Conservation (phyloP, 2,113 vertebrate genomes). For the Hyperopisus bebe region DNA sequence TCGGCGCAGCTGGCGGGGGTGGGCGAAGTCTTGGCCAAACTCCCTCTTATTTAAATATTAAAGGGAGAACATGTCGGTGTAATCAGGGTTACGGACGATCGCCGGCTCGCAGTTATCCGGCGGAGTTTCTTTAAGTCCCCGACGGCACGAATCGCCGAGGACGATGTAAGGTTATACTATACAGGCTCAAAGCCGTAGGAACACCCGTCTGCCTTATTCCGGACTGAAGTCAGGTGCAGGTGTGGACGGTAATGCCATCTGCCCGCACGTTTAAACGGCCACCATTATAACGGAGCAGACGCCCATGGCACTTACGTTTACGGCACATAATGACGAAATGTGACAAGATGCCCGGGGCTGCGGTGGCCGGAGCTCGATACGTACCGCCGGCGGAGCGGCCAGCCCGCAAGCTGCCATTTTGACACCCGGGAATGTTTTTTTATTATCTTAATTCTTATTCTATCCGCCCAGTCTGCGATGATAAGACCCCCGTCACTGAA, state of each 20-base stretch:
- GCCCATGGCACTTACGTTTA: background rate
- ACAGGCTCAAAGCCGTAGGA: background rate
- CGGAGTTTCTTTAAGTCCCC: background rate
- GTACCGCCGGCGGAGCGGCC: background rate
- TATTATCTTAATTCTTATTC: background rate
- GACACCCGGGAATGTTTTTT: background rate
- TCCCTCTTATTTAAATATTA: background rate
- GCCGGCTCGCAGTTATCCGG: background rate
- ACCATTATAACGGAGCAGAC: background rate
- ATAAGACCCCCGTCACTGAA: background rate
- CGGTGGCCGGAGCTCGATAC: background rate
- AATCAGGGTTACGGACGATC: background rate
- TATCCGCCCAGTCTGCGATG: background rate
- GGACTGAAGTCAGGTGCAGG: background rate
- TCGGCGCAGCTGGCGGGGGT: constrained; percentile 6
- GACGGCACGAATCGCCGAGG: background rate
- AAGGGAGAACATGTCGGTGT: background rate
- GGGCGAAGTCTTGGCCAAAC: background rate
- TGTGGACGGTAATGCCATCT: background rate
- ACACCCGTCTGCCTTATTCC: background rate
- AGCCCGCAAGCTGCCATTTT: background rate
- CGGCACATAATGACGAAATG: background rate
- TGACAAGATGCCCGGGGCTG: background rate
- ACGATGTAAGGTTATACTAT: background rate
- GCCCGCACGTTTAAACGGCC: background rate